Base-by-base conservation (phyloP, 1,140 invertebrate genomes). In the Pristionchus pacificus region DNA sequence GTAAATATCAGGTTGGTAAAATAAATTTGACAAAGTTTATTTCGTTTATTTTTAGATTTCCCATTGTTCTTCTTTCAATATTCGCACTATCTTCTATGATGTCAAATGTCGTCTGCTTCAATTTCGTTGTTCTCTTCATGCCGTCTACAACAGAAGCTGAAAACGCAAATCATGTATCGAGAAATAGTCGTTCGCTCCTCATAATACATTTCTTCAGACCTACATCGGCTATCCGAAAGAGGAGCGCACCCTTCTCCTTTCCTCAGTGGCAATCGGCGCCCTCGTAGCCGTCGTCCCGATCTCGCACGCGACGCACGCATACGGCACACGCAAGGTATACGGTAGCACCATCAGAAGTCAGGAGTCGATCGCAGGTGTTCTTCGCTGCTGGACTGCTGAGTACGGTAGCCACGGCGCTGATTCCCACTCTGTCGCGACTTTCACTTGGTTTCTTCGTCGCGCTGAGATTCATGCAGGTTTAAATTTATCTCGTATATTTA, bases 81-180 rank as follows among this genome's bases (percentile, higher is more conserved):
- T 62, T 80, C 0, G 83, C 81, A 49, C 74, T 82, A 14, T 76
- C 82, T n/a, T 80, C 75, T n/a, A 80, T 82, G 64, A 71, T 81
- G 65, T 68, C 68, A 59, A 82, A 82, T 66, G 82, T 82, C 24
- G 65, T 82, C 29, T 82, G 80, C 31, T 82, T 83, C 74, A 82
- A 82, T 68, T 82, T 82, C 67, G 80, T 82, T 13, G 66, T 78
- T 55, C 82, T 82, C 62, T 84, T 78, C 57, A 82, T 82, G 82
- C 75, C 80, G 2, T 80, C 77, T 25, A 72, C 75, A 14, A 57
- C 49, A 14, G 68, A 70, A 31, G n/a, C 60, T 1, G 14, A 27
- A 24, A 27, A 25, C 24, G 15, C 24, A 10, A 61, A 61, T 61
- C 60, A 61, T 30, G 32, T 75, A 76, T 2, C 63, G 75, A 10